These are phyloP conservation scores for Drosophila mojavensis DNA, from an alignment of 1,140 invertebrate genomes.

Conservation along the genomic window DNA sequence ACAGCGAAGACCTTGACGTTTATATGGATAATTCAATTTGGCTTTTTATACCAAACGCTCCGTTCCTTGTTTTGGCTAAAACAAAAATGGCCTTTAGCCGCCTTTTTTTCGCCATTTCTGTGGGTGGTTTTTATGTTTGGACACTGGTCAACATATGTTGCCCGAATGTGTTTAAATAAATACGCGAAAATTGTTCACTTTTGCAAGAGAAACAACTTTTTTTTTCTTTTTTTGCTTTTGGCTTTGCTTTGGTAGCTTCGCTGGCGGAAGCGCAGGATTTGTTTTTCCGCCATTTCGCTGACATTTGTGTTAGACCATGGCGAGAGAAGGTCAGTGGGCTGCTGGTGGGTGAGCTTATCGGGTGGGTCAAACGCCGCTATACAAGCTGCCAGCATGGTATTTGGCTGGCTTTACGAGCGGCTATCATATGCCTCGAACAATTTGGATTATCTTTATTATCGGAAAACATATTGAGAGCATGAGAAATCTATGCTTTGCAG, in stretches of 20 bases:
- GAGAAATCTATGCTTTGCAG: no score
- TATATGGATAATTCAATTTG: conserved; percentile 81
- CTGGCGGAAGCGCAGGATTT: conserved; percentile 74
- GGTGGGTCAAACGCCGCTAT: background rate
- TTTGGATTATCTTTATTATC: background rate
- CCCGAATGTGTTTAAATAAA: conserved; percentile 80
- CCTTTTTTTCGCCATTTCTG: conserved; percentile 25
- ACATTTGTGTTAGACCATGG: conserved; percentile 72
- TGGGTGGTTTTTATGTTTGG: conserved; percentile 9
- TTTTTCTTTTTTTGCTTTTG: conserved; percentile 7
- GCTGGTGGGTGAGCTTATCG: background rate
- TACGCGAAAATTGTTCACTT: conserved; percentile 78
- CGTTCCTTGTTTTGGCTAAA: conserved; percentile 19
- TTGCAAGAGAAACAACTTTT: conserved; percentile 53
- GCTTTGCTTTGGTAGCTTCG: conserved; percentile 13
- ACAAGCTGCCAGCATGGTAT: background rate
- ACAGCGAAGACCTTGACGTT: conserved; percentile 64
- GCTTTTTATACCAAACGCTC: conserved; percentile 58
- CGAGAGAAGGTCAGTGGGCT: conserved; percentile 77
- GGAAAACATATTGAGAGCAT: no score
- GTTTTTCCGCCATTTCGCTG: conserved; percentile 79
- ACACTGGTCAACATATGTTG: conserved; percentile 69
- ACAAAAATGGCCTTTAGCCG: conserved; percentile 50
- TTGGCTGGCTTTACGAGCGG: background rate
- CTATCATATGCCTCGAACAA: background rate